Percentiles rank a stretch among this genome's conserved stretches.
phyloP scores from a whole-genome alignment of 2,888 invertebrate species.

The Coleophora deauratella region DNA sequence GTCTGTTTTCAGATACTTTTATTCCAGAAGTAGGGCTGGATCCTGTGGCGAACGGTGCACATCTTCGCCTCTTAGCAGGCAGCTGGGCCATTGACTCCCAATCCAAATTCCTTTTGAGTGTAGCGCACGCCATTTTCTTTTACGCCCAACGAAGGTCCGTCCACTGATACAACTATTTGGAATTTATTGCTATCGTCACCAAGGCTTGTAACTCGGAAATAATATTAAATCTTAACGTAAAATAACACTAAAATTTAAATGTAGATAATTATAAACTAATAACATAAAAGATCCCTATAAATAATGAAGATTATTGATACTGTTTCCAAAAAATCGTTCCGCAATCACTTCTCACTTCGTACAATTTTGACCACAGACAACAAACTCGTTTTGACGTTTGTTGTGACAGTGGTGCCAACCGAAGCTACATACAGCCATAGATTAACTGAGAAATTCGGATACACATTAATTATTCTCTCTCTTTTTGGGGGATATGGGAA shows the following conservation, averaged over 20 bases:
- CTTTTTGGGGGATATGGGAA: too few relatives aligned
- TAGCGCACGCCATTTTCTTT: constrained; percentile 97
- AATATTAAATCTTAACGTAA: constrained; percentile 36
- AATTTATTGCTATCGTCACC: constrained; percentile 37
- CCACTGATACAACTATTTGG: constrained; percentile 39
- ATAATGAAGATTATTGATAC: constrained; percentile 47
- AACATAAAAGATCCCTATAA: constrained; percentile 47
- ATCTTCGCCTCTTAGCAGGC: constrained; percentile 92
- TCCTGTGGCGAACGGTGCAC: constrained; percentile 87
- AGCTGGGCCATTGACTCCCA: constrained; percentile 94
- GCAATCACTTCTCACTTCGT: constrained; percentile 46
- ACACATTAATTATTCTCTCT: too few relatives aligned
- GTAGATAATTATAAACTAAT: constrained; percentile 33
- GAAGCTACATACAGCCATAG: too few relatives aligned
- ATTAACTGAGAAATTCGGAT: constrained; percentile 7
- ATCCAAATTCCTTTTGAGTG: constrained; percentile 94
- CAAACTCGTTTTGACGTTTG: too few relatives aligned
- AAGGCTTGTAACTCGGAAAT: constrained; percentile 44
- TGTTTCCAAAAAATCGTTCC: constrained; percentile 43
- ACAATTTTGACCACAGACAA: constrained; percentile 28
- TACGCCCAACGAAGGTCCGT: constrained; percentile 75
- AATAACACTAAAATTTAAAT: constrained; percentile 39
- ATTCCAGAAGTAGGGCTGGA: constrained; percentile 68
- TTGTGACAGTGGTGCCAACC: too few relatives aligned
- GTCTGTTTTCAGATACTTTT: constrained; percentile 73